These are phyloP conservation scores for Lysiphlebus fabarum DNA, from an alignment of 1,140 invertebrate genomes.

Conservation along the genomic window DNA sequence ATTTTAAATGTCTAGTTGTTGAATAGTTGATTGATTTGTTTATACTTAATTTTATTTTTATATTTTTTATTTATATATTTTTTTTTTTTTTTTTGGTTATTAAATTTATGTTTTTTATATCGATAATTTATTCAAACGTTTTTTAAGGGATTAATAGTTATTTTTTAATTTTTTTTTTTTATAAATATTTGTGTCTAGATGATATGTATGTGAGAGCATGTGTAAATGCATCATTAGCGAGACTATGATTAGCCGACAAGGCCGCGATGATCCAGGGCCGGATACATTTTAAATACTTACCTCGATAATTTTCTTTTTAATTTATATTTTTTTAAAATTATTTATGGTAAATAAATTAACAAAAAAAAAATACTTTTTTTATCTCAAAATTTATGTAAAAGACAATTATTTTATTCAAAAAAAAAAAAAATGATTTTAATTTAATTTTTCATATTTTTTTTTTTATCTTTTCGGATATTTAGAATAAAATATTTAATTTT, in stretches of 20 bases:
- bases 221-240: conserved; percentile 52
- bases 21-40: no score
- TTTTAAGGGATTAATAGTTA: neutral
- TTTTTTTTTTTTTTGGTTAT: no score
- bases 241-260: conserved; percentile 56
- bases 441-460: no score
- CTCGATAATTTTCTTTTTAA: neutral
- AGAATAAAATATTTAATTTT: neutral
- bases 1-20: no score
- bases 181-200: conserved; percentile 2
- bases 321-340: neutral
- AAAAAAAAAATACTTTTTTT: neutral
- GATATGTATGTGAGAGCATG: conserved; percentile 34
- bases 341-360: no score
- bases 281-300: conserved; percentile 14
- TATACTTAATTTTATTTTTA: no score
- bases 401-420: neutral
- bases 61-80: no score
- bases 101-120: no score
- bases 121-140: no score
- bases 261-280: conserved; percentile 43
- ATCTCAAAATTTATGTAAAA: neutral
- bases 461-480: no score
- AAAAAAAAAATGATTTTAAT: no score
- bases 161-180: conserved; percentile 9